These are phyloP conservation scores for Phaedon cochleariae DNA, from an alignment of 2,888 invertebrate species.

Conservation along the genomic window DNA sequence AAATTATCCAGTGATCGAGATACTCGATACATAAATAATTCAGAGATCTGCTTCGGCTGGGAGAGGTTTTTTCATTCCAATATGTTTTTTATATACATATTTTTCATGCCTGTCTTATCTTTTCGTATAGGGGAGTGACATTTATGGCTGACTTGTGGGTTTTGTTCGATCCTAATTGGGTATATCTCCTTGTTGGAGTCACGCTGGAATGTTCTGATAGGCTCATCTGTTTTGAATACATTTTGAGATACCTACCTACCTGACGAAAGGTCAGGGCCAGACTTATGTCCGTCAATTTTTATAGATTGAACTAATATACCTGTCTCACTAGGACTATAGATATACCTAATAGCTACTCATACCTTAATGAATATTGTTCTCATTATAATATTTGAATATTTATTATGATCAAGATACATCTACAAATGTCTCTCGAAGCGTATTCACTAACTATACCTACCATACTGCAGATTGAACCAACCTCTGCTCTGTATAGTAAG, in stretches of 20 bases:
- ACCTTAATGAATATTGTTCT: no score
- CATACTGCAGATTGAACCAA: no score
- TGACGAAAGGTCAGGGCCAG: slow-evolving; percentile 3
- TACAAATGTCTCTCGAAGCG: no score
- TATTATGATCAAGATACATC: no score
- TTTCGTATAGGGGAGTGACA: slow-evolving; percentile 19
- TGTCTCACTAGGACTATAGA: no score
- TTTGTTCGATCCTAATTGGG: slow-evolving; percentile 35
- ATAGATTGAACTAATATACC: no score
- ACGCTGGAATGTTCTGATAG: slow-evolving; percentile 18
- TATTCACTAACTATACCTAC: no score
- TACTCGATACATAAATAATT: slow-evolving; percentile 23
- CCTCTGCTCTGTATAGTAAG: no score
- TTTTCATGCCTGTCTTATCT: slow-evolving; percentile 12
- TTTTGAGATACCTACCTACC: neutral
- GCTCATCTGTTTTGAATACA: neutral
- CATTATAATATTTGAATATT: no score
- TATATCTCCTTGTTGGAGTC: slow-evolving; percentile 16
- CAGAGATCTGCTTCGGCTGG: neutral
- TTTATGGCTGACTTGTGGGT: slow-evolving; percentile 33
- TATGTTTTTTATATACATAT: neutral
- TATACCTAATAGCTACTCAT: no score
- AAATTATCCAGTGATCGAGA: slow-evolving; percentile 29
- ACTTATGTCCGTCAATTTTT: neutral
- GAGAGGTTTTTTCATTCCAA: neutral